Conservation (phyloP, 2,888 invertebrate species). For the Invenusta paracnida region DNA sequence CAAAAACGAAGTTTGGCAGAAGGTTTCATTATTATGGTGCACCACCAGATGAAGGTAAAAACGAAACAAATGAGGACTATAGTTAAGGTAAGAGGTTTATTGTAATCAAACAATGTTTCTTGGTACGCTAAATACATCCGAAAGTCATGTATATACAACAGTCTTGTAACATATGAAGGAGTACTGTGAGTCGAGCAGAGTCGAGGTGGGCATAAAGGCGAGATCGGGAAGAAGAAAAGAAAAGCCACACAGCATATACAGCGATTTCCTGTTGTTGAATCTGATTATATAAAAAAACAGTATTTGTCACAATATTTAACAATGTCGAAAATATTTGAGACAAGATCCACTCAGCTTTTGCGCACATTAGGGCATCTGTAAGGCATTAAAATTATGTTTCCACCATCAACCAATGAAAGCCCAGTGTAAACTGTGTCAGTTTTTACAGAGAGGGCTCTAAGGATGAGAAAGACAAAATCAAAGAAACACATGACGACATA, state of each 20-base stretch:
- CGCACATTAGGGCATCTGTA: background rate
- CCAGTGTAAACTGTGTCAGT: background rate
- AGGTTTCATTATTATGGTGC: too few species aligned
- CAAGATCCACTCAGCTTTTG: slow-evolving; percentile 9
- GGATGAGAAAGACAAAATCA: background rate
- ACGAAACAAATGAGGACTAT: too few species aligned
- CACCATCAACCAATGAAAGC: background rate
- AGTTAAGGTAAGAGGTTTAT: background rate
- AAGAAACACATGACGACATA: background rate
- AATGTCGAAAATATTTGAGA: background rate
- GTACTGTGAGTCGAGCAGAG: too few species aligned
- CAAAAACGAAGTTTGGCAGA: too few species aligned
- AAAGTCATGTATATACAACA: slow-evolving; percentile 8
- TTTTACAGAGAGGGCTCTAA: background rate
- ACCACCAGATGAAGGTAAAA: too few species aligned
- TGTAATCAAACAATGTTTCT: slow-evolving; percentile 10
- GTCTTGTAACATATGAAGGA: background rate
- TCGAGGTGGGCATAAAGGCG: background rate
- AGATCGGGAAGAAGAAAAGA: background rate
- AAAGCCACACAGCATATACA: slow-evolving; percentile 13
- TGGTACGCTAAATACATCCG: background rate
- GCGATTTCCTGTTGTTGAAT: background rate
- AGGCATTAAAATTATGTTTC: slow-evolving; percentile 15
- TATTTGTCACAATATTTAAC: background rate
- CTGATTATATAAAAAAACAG: background rate